Conservation (phyloP, 2,113 vertebrate genomes). For the Oncorhynchus keta region DNA sequence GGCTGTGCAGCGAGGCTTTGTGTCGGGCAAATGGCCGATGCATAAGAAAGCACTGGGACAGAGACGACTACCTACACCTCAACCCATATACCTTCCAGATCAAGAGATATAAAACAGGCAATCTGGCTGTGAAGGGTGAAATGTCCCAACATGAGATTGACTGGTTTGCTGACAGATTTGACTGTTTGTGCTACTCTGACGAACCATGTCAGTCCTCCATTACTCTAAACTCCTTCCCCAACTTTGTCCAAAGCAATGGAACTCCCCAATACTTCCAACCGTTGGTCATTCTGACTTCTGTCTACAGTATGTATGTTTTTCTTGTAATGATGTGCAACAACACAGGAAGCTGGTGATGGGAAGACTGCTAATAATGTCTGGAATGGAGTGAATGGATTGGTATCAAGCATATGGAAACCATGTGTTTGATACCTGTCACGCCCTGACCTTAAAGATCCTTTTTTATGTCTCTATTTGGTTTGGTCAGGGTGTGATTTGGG, state of each 20-base stretch:
- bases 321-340: no score
- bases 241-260: not conserved
- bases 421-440: no score
- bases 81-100: conserved; percentile 69
- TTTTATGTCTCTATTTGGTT: no score
- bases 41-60: conserved; percentile 74
- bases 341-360: no score
- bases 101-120: conserved; percentile 47
- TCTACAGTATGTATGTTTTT: no score
- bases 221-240: not conserved
- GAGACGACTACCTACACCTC: conserved; percentile 79
- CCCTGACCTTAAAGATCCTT: no score
- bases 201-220: conserved; percentile 44
- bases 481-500: no score
- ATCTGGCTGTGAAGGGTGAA: conserved; percentile 64
- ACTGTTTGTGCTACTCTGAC: conserved; percentile 74
- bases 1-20: conserved; percentile 73
- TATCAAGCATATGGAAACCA: no score
- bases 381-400: no score
- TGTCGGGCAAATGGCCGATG: conserved; percentile 76
- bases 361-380: no score
- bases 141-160: conserved; percentile 70
- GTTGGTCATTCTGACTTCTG: no score
- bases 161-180: conserved; percentile 66
- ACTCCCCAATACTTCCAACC: no score